Base-by-base conservation (phyloP, 2,888 invertebrate genomes). In the Plagiodera versicolora region DNA sequence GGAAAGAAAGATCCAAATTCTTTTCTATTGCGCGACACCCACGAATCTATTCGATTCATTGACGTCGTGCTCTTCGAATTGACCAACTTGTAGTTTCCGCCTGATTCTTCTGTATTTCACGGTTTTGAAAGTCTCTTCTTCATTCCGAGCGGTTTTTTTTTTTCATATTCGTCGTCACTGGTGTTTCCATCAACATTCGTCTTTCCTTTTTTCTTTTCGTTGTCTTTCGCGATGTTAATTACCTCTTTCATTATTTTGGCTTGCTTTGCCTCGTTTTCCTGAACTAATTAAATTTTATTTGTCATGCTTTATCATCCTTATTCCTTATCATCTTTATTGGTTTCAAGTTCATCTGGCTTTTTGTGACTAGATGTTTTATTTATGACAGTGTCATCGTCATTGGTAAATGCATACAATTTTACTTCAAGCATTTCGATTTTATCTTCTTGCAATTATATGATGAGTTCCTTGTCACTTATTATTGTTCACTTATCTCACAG, bases 21-120 rank as follows among this genome's bases (percentile, higher is more conserved):
- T 17, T 19, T 14, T 51, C 19, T 51, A 32, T 35, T 14, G 17
- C 11, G 51, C 51, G n/a, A 8, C 35, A 17, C 51, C 51, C 35
- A 51, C 35, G 35, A 51, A 51, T 9, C 35, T 10, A 35, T 51
- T 51, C 16, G n/a, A 19, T 51, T 51, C 51, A 51, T 51, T 30
- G 11, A 35, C 51, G 18, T 18, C 20, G 11, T 32, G 19, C 51
- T 19, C 35, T 51, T 17, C 35, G 14, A 3, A 17, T 51, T 51
- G 51, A 30, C 39, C 51, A 32, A 51, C 18, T 2, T 32, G 39
- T 17, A 14, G 32, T 50, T 50, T 50, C n/a, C 10, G 30, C 17
- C 16, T 30, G 9, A 10, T 50, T 50, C 50, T 50, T 50, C 50
- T 30, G n/a, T 18, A 10, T 9, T 30, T 18, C 10, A 50, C 50